Evolutionary conservation across 2,797 vertebrate genomes (phyloP), one percentile per base, ranked within the genome.

Genomic region (Sandelia bainsii): DNA sequence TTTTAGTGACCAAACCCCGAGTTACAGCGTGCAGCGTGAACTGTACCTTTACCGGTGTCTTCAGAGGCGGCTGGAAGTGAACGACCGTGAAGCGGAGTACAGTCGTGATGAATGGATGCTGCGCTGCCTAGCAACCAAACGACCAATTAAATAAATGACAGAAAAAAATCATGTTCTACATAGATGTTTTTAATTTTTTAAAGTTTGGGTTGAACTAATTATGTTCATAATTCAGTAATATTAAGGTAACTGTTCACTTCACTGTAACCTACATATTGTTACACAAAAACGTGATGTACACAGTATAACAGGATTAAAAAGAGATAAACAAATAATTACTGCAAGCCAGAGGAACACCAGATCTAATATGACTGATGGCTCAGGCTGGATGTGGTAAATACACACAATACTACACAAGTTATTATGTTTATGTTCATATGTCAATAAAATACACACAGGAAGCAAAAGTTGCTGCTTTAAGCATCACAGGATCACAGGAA

Each of bases 121-220:
- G 88, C 62, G 80, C 79, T 86, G 88, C 90, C 80, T 87, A 77
- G 91, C 88, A 90, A 92, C 91, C 83, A 45, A 16, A 9, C 63
- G 14, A 72, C 89, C 90, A 91, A 90, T 92, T 17, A 79, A 39
- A 74, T 39, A 61, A 69, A 73, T 23, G 27, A 7, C 37, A 52
- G 45, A 23, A 51, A 39, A 34, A 58, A 13, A 9, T 59, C 3
- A 34, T 6, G 25, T 25, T 25, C 25, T 25, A 25, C 25, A 25
- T 8, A 11, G 0, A 49, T 54, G 5, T 3, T 1, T 17, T 53
- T 20, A 53, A 62, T 44, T 54, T 8, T 57, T 7, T 25, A 37
- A 46, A 50, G 0, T 5, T 6, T 23, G 8, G 1, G 13, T n/a
- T 52, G 16, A 3, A 17, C 4, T 48, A 1, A 23, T 34, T 66